Conservation (phyloP, 2,888 invertebrate species). For the Agrochola litura region DNA sequence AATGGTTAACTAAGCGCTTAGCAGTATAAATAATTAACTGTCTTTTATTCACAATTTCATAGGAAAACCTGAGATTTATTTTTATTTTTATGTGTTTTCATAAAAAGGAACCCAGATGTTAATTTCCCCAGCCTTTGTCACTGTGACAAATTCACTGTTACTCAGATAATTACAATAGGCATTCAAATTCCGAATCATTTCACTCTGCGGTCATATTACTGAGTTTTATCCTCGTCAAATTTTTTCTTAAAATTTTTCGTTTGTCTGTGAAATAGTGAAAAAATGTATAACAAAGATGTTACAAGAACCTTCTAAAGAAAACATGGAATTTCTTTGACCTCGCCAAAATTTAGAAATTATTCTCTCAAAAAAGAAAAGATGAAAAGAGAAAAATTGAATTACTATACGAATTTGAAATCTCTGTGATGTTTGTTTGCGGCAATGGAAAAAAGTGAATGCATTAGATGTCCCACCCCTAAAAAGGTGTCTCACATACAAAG, state of each 20-base stretch:
- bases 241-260: conserved; percentile 34
- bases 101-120: conserved; percentile 41
- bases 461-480: conserved; percentile 78
- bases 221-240: conserved; percentile 39
- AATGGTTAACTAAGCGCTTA: neutral
- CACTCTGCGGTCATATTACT: conserved; percentile 22
- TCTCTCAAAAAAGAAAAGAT: conserved; percentile 70
- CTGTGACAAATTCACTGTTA: conserved; percentile 45
- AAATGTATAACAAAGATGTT: conserved; percentile 46
- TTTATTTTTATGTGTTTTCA: conserved; percentile 1
- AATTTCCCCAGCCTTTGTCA: conserved; percentile 46
- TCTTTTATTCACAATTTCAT: neutral
- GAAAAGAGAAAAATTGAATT: conserved; percentile 83
- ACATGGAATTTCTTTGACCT: conserved; percentile 62
- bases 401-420: conserved; percentile 80
- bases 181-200: conserved; percentile 43
- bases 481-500: conserved; percentile 69
- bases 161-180: conserved; percentile 45
- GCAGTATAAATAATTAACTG: neutral
- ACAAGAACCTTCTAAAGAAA: conserved; percentile 49
- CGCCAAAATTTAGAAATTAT: conserved; percentile 62
- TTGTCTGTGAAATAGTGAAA: conserved; percentile 47
- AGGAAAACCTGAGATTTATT: neutral
- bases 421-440: conserved; percentile 85
- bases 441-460: conserved; percentile 83